A percentile compares a stretch with the other conserved stretches of the same genome.
phyloP scores from a whole-genome alignment of 2,113 vertebrate species.

The Tretioscincus oriximinensis region DNA sequence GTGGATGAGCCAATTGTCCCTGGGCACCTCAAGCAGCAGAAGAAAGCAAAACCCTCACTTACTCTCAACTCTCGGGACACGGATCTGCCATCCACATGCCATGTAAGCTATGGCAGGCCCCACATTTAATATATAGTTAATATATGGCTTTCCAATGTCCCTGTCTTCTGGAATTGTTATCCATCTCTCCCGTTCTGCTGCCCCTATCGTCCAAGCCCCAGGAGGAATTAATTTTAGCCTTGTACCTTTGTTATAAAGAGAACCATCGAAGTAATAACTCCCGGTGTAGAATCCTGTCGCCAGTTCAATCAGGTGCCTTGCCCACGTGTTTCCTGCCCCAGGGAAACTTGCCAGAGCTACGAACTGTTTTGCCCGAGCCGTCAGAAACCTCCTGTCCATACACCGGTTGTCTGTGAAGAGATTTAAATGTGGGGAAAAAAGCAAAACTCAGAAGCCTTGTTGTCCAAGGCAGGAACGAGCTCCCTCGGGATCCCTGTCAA shows the following conservation, averaged over 20 bases:
- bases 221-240: too few species aligned
- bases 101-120: too few species aligned
- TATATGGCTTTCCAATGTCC: too few species aligned
- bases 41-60: not conserved
- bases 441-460: not conserved
- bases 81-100: too few species aligned
- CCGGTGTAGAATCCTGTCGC: slow-evolving; percentile 95
- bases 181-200: too few species aligned
- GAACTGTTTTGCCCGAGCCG: slow-evolving; percentile 82
- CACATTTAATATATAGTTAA: too few species aligned
- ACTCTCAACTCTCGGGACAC: slow-evolving; percentile 5
- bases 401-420: slow-evolving; percentile 88
- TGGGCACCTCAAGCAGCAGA: too few species aligned
- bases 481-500: too few species aligned
- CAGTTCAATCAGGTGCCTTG: slow-evolving; percentile 92
- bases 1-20: too few species aligned
- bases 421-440: not conserved
- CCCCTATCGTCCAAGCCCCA: too few species aligned
- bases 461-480: too few species aligned
- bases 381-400: slow-evolving; percentile 93
- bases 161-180: too few species aligned
- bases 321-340: slow-evolving; percentile 96
- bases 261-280: slow-evolving; percentile 97
- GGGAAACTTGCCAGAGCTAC: slow-evolving; percentile 95
- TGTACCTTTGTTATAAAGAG: slow-evolving; percentile 96